Base-by-base conservation (phyloP, 2,888 invertebrate genomes). In the Silvanus unidentatus region DNA sequence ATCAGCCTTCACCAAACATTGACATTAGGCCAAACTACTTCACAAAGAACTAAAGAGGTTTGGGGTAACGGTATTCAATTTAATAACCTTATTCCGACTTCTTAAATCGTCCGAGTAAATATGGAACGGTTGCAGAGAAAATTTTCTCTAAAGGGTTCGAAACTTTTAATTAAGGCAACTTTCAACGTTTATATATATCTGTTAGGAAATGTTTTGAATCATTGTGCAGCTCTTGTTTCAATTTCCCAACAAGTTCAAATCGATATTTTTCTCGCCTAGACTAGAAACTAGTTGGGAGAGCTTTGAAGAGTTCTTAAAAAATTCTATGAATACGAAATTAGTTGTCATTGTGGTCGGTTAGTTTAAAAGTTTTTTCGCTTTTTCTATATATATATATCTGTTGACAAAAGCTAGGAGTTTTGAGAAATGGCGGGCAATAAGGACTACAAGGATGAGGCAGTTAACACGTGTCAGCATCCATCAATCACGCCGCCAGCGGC, bases 381-480 rank as follows among this genome's bases (percentile, higher is more conserved):
- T 22, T 22, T 22, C 22, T 22, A 3, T 22, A 5, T 5, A 22
- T 22, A 22, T 22, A 9, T 32, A 32, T 32, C 5, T 37, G 15
- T 37, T 37, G 37, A 37, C 37, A 37, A 37, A 16, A 37, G 15
- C 13, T 8, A n/a, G 3, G 22, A 37, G 42, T 48, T 52, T 51
- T 63, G 61, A 63, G 57, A 63, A 63, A 63, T 63, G 49, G 58
- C 10, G 22, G 47, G 54, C 59, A 62, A 64, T 64, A 62, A 63
- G 55, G 52, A 54, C 49, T 54, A 60, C 58, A 60, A 61, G 59
- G 57, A 59, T 53, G 55, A 55, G 56, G 60, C 60, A 61, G 58
- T 63, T 62, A 63, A 55, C 62, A 55, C 61, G 59, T 58, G 63
- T 60, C 62, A 58, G 53, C 44, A 48, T 48, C 41, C 52, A 63